Base-by-base conservation (phyloP, 2,888 invertebrate species). In the Heliconius cydno region DNA sequence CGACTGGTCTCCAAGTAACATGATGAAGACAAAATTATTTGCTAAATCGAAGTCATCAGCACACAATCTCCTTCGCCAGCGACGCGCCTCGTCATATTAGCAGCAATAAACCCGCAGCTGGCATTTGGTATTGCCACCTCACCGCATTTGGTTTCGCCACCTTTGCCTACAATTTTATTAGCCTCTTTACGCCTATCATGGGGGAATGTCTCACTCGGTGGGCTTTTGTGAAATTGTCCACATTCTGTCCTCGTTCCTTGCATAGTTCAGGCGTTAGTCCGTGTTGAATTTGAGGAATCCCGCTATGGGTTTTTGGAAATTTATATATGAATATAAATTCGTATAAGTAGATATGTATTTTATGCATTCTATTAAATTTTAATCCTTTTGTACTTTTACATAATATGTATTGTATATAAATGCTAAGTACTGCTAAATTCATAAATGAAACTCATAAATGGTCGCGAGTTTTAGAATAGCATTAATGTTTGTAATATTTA, bases 171-270 rank as follows among this genome's bases (percentile, higher is more conserved):
- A 88, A 91, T 92, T 93, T 92, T 94, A 92, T 93, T 92, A 92
- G 92, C 68, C 77, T 79, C 89, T 90, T 90, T 88, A 88, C 89
- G 89, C 90, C 91, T 92, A 92, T 92, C 92, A 89, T 88, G 88
- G 89, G 85, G 86, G 77, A 89, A 91, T 89, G 91, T 92, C 92
- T 92, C 92, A 92, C 89, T 93, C 87, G 84, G 89, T 87, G 90
- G 88, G 89, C 90, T 91, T 91, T 91, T 91, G 91, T 89, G 88
- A 91, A 93, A 94, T 93, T 89, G 91, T 90, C 88, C 88, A 89
- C 92, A 92, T 93, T 91, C 92, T 91, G 84, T 85, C 85, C 86
- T 82, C 90, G 88, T 84, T 88, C 88, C 90, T 86, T 85, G 88
- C 91, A 91, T 92, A 90, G 90, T 90, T 90, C 88, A 84, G 88